phyloP scores from a whole-genome alignment of 2,888 invertebrate species.

The Orchesella flavescens region DNA sequence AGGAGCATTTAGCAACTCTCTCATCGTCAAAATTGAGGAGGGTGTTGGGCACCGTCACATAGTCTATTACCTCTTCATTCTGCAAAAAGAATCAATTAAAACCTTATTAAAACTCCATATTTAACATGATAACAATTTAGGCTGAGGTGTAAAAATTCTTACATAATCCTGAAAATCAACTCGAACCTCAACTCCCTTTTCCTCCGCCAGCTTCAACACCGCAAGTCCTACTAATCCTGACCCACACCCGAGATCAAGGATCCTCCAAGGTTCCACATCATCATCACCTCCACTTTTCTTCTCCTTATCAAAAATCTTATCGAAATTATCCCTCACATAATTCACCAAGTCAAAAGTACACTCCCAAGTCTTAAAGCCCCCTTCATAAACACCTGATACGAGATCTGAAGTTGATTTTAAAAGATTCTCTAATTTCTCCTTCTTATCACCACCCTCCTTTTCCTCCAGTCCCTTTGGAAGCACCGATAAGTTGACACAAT shows the following conservation, averaged over 20 bases:
- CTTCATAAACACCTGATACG: slow-evolving; percentile 69
- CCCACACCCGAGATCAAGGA: slow-evolving; percentile 95
- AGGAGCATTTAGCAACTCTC: slow-evolving; percentile 74
- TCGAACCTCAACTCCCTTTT: slow-evolving; percentile 43
- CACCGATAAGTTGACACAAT: slow-evolving; percentile 51
- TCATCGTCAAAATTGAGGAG: slow-evolving; percentile 74
- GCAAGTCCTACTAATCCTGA: slow-evolving; percentile 91
- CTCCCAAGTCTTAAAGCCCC: slow-evolving; percentile 97
- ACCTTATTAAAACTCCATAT: neutral
- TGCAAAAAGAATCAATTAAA: slow-evolving; percentile 74
- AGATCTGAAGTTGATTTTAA: slow-evolving; percentile 68
- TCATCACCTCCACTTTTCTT: neutral
- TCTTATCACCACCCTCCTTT: slow-evolving; percentile 36
- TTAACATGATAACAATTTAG: too few species aligned
- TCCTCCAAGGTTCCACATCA: slow-evolving; percentile 73
- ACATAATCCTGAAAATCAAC: slow-evolving; percentile 97
- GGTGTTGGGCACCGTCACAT: slow-evolving; percentile 88
- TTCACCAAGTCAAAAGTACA: slow-evolving; percentile 87
- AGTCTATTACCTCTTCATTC: slow-evolving; percentile 88
- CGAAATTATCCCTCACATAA: slow-evolving; percentile 77
- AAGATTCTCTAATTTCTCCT: slow-evolving; percentile 52
- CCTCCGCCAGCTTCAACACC: slow-evolving; percentile 75
- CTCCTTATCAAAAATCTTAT: neutral
- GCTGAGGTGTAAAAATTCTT: slow-evolving; percentile 74
- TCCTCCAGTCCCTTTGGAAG: slow-evolving; percentile 40